Conservation (phyloP, 2,113 vertebrate genomes). For the Dasypus novemcinctus region DNA sequence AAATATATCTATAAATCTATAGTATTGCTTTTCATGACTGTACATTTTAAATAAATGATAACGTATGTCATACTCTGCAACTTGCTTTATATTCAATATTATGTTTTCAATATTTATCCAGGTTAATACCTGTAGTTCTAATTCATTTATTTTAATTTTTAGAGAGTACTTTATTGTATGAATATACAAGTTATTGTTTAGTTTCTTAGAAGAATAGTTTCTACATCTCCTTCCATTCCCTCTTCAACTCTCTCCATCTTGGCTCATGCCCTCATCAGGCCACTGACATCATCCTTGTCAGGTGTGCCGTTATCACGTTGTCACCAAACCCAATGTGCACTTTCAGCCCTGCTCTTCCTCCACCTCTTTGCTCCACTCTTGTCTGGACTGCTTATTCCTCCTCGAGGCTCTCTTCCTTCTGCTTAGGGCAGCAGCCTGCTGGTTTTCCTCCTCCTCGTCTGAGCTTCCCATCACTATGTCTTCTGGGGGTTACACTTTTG, state of each 20-base stretch:
- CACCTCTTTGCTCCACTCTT: neutral
- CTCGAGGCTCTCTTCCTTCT: neutral
- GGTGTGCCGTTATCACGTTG: neutral
- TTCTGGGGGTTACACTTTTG: neutral
- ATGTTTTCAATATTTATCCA: neutral
- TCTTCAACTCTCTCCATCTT: neutral
- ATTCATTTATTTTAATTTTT: neutral
- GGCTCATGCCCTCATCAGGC: neutral
- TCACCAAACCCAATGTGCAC: neutral
- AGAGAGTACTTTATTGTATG: neutral
- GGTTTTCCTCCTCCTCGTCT: neutral
- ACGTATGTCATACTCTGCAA: neutral
- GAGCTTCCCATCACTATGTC: neutral
- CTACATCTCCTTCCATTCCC: neutral
- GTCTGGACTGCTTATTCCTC: neutral
- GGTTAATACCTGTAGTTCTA: neutral
- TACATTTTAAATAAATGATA: neutral
- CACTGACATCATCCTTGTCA: neutral
- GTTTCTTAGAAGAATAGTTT: neutral
- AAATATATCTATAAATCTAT: neutral
- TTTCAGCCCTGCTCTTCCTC: neutral
- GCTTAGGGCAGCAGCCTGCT: neutral
- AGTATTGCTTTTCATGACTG: neutral
- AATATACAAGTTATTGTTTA: neutral
- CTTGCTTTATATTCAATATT: neutral